phyloP scores from a whole-genome alignment of 1,140 invertebrate species.

The Anastatus disparis region DNA sequence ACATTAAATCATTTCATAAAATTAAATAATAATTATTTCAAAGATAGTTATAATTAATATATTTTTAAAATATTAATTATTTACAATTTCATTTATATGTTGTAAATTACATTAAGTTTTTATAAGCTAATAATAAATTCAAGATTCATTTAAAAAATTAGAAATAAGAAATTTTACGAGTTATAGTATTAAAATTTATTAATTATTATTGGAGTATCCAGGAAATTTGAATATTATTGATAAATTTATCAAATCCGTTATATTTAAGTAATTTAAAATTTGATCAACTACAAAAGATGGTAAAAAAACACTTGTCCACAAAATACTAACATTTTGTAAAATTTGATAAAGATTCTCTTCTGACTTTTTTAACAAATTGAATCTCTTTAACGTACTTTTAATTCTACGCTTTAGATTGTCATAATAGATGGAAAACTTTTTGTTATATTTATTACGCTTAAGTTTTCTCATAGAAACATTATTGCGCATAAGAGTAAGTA shows the following conservation, averaged over 20 bases:
- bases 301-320: background rate
- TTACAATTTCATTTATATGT: too few relatives aligned
- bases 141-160: too few relatives aligned
- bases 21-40: too few relatives aligned
- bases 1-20: too few relatives aligned
- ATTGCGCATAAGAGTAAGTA: background rate
- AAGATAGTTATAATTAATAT: too few relatives aligned
- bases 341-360: background rate
- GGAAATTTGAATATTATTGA: too few relatives aligned
- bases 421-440: background rate
- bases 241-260: background rate
- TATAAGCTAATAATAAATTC: too few relatives aligned
- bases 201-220: too few relatives aligned
- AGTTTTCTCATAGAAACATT: background rate
- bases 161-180: too few relatives aligned
- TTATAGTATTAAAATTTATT: too few relatives aligned
- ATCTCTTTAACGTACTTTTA: background rate
- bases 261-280: conserved; percentile 4
- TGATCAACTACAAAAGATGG: background rate
- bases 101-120: too few relatives aligned
- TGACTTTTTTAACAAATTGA: background rate
- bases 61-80: too few relatives aligned
- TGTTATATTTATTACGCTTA: background rate
- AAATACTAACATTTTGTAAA: background rate
- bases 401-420: background rate